These are phyloP conservation scores for Celastrina argiolus DNA, from an alignment of 2,888 invertebrate species.

Conservation along the genomic window DNA sequence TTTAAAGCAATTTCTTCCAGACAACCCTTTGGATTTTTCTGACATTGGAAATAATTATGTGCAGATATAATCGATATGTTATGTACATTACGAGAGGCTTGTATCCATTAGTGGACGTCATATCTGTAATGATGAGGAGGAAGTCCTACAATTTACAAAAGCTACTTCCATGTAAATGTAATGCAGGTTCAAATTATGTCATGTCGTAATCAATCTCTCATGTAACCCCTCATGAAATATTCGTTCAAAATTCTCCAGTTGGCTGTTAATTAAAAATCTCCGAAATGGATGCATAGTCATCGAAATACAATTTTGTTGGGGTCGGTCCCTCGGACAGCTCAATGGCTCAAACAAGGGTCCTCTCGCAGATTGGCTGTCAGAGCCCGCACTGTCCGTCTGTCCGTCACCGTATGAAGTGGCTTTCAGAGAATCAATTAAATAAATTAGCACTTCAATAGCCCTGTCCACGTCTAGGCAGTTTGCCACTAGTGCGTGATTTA, in stretches of 20 bases:
- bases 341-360: slow-evolving; percentile 60
- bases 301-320: slow-evolving; percentile 13
- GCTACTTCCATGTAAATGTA: too few species aligned
- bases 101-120: too few species aligned
- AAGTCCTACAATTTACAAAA: too few species aligned
- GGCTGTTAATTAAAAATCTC: neutral
- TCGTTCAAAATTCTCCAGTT: neutral
- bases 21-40: too few species aligned
- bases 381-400: neutral
- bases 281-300: neutral
- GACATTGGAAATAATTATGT: too few species aligned
- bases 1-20: too few species aligned
- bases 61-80: too few species aligned
- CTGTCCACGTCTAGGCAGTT: neutral
- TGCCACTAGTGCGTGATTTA: neutral
- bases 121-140: too few species aligned
- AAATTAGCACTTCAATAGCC: slow-evolving; percentile 15
- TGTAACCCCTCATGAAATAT: neutral
- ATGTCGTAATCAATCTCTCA: neutral
- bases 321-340: slow-evolving; percentile 35
- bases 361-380: slow-evolving; percentile 66
- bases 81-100: too few species aligned
- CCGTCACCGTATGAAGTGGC: neutral
- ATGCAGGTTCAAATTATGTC: neutral
- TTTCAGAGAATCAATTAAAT: slow-evolving; percentile 10